Base-by-base conservation (phyloP, 2,113 vertebrate species). In the Rattus norvegicus region DNA sequence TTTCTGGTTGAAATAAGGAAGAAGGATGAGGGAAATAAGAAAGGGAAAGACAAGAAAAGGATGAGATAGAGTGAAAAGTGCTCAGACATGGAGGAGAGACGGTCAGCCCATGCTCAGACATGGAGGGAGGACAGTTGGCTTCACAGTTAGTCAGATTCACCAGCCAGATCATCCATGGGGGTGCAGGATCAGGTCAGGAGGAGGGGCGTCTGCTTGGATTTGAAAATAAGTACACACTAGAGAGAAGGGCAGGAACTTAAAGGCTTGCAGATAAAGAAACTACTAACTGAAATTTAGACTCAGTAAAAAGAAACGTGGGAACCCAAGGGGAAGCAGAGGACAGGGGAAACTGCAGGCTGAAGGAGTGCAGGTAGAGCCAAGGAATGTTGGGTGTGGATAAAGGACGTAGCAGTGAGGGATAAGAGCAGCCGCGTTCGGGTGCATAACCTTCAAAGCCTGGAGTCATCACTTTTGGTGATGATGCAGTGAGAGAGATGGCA, bases 261-360 rank as follows among this genome's bases (percentile, higher is more conserved):
- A n/a, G 52, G 61, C 70, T 43, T 26, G 72, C 70, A 24, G 39
- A 92, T 47, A 63, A 88, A 93, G 65, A 93, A 95, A 94, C 70
- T n/a, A 63, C n/a, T 97, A 73, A 86, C 33, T 93, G 52, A 49
- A 93, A 77, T 89, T 86, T 59, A 70, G 88, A 65, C 49, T 90
- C 33, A 56, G 4, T 76, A 24, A 94, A 63, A 76, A 92, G 63
- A 75, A 88, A 96, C 61, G 47, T 43, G 67, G 39, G 26, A 86
- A 22, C 83, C 14, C 54, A 88, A 91, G 33, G n/a, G 12, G 79
- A 26, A 26, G 17, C n/a, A 26, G 70, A 13, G 4, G 47, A 13
- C 47, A 72, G 72, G 36, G 79, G 67, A 77, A 94, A 19, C 22
- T 56, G 24, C 63, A 70, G 24, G 54, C 85, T 87, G 47, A 90